Conservation (phyloP, 2,797 vertebrate genomes). For the Clangula hyemalis region DNA sequence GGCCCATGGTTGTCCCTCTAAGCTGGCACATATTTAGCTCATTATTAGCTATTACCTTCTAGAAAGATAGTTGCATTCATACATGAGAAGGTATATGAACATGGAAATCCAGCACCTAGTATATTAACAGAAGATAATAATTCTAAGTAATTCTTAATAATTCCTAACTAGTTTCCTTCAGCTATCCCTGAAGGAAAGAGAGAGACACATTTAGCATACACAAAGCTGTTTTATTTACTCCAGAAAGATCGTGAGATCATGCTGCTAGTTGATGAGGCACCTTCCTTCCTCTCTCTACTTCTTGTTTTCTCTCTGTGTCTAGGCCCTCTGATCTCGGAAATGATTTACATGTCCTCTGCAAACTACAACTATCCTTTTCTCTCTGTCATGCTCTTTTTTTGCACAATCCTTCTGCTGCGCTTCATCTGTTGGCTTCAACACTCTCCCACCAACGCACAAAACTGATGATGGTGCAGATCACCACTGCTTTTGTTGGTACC, state of each 20-base stretch:
- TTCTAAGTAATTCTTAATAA: too few species aligned
- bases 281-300: constrained; percentile 32
- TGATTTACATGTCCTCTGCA: background rate
- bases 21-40: background rate
- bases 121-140: background rate
- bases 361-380: background rate
- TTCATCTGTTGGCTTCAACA: background rate
- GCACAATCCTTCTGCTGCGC: background rate
- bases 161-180: background rate
- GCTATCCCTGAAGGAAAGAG: background rate
- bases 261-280: background rate
- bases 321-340: background rate
- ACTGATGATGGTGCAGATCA: background rate
- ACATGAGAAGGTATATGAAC: background rate
- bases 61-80: background rate
- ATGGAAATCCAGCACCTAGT: background rate
- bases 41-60: background rate
- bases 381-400: background rate
- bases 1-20: background rate
- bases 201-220: fast-evolving
- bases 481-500: background rate
- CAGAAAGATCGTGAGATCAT: background rate
- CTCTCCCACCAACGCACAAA: background rate
- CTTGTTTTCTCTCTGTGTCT: background rate
- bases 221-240: background rate